phyloP scores from a whole-genome alignment of 2,797 vertebrate genomes.

The Pygocentrus nattereri region DNA sequence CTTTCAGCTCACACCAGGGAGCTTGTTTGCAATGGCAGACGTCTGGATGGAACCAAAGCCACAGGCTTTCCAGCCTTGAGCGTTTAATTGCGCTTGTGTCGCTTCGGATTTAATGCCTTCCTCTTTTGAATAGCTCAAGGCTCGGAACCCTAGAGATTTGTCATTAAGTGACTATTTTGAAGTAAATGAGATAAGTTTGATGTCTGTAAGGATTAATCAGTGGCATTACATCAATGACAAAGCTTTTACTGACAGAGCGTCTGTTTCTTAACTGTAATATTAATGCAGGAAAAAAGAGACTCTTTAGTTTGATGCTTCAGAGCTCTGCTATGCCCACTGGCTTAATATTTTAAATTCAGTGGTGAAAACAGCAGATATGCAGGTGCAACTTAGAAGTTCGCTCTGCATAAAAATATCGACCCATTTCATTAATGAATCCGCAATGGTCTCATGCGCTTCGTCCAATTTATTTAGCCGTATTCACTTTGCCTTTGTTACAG shows the following conservation, averaged over 20 bases:
- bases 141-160: neutral
- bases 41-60: slow-evolving; percentile 5
- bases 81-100: neutral
- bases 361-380: neutral
- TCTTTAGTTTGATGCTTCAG: slow-evolving; percentile 6
- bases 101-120: neutral
- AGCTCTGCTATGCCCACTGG: neutral
- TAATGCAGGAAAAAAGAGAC: neutral
- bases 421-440: neutral
- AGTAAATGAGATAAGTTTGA: slow-evolving; percentile 18
- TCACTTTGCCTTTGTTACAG: slow-evolving; percentile 2
- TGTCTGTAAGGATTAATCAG: neutral
- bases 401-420: neutral
- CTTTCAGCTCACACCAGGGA: slow-evolving; percentile 11
- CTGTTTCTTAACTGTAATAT: neutral
- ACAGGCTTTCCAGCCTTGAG: neutral
- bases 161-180: slow-evolving; percentile 3
- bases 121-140: slow-evolving; percentile 2
- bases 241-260: slow-evolving; percentile 17
- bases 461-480: neutral
- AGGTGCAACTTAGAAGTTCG: neutral
- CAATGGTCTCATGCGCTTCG: neutral
- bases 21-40: slow-evolving; percentile 7
- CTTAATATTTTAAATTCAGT: slow-evolving; percentile 1
- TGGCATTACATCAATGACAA: slow-evolving; percentile 13